Conservation (phyloP, 2,113 vertebrate species). For the Hystrix cristata region DNA sequence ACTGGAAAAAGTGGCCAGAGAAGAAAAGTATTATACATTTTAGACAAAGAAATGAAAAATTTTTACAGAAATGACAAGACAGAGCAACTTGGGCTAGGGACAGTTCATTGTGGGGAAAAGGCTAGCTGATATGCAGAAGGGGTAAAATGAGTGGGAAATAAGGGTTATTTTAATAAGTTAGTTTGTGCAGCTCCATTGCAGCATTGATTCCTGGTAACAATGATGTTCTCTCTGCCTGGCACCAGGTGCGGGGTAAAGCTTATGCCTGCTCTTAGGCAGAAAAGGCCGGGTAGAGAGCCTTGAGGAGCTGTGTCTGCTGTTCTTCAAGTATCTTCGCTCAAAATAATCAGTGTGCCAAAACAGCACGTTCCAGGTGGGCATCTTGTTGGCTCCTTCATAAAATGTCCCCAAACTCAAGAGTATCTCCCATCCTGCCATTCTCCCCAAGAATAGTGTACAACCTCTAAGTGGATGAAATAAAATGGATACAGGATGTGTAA, state of each 20-base stretch:
- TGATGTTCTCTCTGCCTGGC: background rate
- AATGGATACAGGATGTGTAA: background rate
- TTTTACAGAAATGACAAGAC: background rate
- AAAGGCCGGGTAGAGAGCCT: background rate
- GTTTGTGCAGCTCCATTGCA: background rate
- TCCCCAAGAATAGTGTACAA: background rate
- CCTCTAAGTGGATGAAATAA: slow-evolving; percentile 3
- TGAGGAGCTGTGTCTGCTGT: too few relatives aligned
- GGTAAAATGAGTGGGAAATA: too few relatives aligned
- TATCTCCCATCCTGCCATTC: background rate
- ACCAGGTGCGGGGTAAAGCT: background rate
- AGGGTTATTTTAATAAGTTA: background rate
- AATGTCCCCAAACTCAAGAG: background rate
- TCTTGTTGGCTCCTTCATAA: background rate
- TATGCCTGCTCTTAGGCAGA: background rate
- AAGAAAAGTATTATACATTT: background rate
- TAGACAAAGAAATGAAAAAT: background rate
- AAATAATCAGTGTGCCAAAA: background rate
- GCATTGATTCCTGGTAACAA: background rate
- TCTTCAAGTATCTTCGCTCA: background rate
- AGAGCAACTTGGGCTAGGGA: background rate
- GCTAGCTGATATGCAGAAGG: too few relatives aligned
- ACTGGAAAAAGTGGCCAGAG: background rate
- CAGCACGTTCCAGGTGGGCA: background rate
- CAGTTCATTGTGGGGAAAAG: background rate